Evolutionary conservation across 2,797 vertebrate species (phyloP), one percentile per base, ranked within the genome.

Genomic region (Euphonia xanthogaster): DNA sequence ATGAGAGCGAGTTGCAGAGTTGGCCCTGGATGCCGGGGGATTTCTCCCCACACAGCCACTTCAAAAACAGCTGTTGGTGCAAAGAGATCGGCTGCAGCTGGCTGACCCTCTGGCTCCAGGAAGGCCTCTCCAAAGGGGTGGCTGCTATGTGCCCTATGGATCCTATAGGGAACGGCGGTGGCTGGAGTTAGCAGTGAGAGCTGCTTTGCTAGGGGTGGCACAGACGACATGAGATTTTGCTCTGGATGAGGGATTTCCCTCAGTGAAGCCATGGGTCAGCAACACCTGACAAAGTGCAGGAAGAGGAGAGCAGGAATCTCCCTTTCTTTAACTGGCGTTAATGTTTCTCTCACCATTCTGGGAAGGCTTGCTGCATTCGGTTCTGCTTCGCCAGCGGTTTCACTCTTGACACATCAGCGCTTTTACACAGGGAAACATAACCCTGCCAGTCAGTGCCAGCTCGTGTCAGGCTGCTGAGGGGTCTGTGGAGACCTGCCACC

Each of bases 21-120:
- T 80, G 82, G 63, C 88, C 0, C 0, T 73, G 88, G 84, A 92
- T 86, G 61, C 73, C 0, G 3, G 58, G 84, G 84, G 91, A 88
- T 93, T 94, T 92, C 93, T 95, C 93, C 93, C 54, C 62, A 42
- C 68, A 74, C 66, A 61, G 70, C 72, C 21, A 21, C 92, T 75
- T 72, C 1, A 27, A 33, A 86, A 88, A 28, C 94, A 91, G 92
- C 81, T 93, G 91, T 78, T 22, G 44, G 63, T 72, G 83, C 61
- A 70, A 79, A 10, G 87, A 66, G 92, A 90, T 84, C 3, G 23
- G 72, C 72, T 18, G 2, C 87, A 90, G 87, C 87, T 90, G 72
- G 72, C 79, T 83, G 87, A 77, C 79, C 87, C 65, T 61, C 45
- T 17, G 1, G 82, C 79, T 74, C 45, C 31, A 2, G 86, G n/a